Evolutionary conservation across 2,888 invertebrate genomes (phyloP).

Genomic region (Coecobrya sp.): DNA sequence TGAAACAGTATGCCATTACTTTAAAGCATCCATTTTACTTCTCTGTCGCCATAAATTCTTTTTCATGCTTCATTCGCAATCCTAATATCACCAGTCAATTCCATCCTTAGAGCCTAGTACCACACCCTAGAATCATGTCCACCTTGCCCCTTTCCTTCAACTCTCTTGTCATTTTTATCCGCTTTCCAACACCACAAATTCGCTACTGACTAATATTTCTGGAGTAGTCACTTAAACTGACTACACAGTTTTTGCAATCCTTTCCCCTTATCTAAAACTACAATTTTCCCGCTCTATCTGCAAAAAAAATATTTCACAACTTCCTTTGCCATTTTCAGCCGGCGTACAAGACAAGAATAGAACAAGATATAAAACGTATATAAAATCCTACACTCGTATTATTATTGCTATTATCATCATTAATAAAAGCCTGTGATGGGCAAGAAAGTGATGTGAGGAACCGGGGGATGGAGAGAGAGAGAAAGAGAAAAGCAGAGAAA

Average conservation of each 20-base stretch:
- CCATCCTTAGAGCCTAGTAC: not conserved
- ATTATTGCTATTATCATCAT: slow-evolving; percentile 53
- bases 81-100: not conserved
- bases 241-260: not conserved
- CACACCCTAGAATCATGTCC: not conserved
- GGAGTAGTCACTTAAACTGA: not conserved
- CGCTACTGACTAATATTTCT: not conserved
- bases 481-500: not conserved
- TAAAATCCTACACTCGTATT: slow-evolving; percentile 8
- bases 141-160: slow-evolving; percentile 23
- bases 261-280: slow-evolving; percentile 7
- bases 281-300: not conserved
- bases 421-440: slow-evolving; percentile 34
- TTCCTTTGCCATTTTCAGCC: slow-evolving; percentile 8
- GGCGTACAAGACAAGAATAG: slow-evolving; percentile 6
- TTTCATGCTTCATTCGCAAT: slow-evolving; percentile 21
- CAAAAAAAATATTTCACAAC: slow-evolving; percentile 17
- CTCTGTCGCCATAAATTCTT: slow-evolving; percentile 5
- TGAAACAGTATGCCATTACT: not conserved
- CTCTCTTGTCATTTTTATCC: slow-evolving; percentile 7
- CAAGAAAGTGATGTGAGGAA: not conserved
- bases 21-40: slow-evolving; percentile 9
- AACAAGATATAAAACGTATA: not conserved
- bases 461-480: not conserved
- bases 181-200: not conserved